Evolutionary conservation across 2,113 vertebrate species (phyloP).

Genomic region (Dasypus novemcinctus): DNA sequence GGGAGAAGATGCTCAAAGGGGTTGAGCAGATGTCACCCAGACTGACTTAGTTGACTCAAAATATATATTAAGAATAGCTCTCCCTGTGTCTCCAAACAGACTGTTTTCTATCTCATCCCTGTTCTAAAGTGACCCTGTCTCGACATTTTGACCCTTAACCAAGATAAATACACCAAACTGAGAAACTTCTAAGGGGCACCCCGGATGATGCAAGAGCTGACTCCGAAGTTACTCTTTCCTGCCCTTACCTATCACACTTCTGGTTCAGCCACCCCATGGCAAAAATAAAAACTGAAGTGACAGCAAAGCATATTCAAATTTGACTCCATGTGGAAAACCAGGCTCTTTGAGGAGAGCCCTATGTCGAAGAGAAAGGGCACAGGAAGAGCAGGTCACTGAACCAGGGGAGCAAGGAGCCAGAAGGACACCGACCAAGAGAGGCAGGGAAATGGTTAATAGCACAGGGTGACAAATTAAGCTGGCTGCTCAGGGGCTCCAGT

Average conservation of each 20-base stretch:
- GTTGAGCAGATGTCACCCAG: accelerated
- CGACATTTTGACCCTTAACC: not conserved
- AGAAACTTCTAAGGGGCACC: not conserved
- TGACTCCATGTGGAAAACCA: not conserved
- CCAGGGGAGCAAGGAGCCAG: not conserved
- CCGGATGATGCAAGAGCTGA: not conserved
- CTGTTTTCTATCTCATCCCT: not conserved
- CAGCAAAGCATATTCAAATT: not conserved
- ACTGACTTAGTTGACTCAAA: not conserved
- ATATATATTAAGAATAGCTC: no score
- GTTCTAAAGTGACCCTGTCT: not conserved
- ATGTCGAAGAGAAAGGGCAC: not conserved
- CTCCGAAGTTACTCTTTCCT: not conserved
- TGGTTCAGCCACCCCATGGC: not conserved
- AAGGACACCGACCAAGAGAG: constrained; percentile 51
- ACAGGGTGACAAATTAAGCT: constrained; percentile 60
- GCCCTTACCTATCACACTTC: not conserved
- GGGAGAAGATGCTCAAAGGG: not conserved
- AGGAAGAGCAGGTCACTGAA: not conserved
- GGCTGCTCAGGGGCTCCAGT: constrained; percentile 47
- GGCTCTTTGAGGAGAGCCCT: not conserved
- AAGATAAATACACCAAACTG: not conserved
- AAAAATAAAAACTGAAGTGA: not conserved
- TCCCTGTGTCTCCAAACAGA: not conserved
- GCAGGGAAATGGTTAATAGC: constrained; percentile 63